Evolutionary conservation across 1,140 invertebrate genomes (phyloP), one percentile per base, ranked within the genome.

Genomic region (Atta cephalotes): DNA sequence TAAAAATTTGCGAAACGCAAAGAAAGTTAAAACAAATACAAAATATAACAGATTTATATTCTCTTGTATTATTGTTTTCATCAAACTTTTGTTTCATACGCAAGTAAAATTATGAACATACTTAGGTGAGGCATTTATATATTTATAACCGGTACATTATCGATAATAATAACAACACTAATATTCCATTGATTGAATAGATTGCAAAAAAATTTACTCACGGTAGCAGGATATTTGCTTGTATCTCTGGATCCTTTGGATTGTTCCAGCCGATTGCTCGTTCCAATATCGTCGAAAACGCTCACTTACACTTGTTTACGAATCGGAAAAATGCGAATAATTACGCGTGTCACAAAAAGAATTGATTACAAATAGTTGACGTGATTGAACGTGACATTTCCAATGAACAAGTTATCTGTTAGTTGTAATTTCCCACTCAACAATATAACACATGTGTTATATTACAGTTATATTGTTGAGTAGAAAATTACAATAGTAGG

Each of bases 301-400:
- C 6, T 39, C 56, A 58, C 31, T 28, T 7, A n/a, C 9, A 28
- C 39, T 45, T 35, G 21, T 12, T 28, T 14, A 21, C 35, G 10
- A 45, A 78, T 63, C 25, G 3, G 2, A 78, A 49, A 10, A 78
- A 78, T 9, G 58, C 39, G 16, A 10, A 63, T 63, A 63, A 78
- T 63, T 25, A 31, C 66, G 39, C 21, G 10, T 21, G 39, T 78
- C 10, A 39, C 35, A 14, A 21, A 7, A 39, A 3, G 39, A 21
- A 49, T 45, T 16, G 3, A 18, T 18, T 18, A 62, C 14, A 7
- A 63, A 70, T 70, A 5, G 12, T 2, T 28, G 49, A 51, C 9
- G 4, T 5, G 70, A 12, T 53, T 35, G 35, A 25, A 25, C 60
- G 14, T 14, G 62, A 62, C 25, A 45, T 45, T 45, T 2, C 39